Evolutionary conservation across 2,888 invertebrate species (phyloP).

Genomic region (Spicauda simplicius): DNA sequence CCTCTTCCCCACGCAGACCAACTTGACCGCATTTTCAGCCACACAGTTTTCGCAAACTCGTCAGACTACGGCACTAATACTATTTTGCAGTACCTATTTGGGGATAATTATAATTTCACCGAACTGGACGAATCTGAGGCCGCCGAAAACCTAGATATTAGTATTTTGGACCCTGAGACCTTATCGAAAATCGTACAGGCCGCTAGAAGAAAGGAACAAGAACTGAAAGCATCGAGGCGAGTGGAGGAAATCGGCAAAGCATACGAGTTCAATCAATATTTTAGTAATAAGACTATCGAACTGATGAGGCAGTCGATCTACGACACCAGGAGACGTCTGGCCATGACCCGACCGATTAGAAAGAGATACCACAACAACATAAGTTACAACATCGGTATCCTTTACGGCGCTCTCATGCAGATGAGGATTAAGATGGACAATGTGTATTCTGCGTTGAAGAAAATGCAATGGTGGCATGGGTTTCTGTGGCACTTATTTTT

Average conservation of each 20-base stretch:
- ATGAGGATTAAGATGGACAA: conserved; percentile 51
- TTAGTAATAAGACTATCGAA: conserved; percentile 31
- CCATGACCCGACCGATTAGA: conserved; percentile 45
- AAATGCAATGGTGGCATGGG: conserved; percentile 30
- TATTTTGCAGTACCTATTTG: conserved; percentile 40
- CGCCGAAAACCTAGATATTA: conserved; percentile 41
- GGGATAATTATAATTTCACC: conserved; percentile 17
- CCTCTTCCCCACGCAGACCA: conserved; percentile 20
- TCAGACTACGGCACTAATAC: conserved; percentile 37
- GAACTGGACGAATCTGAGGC: not conserved
- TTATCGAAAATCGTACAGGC: conserved; percentile 40
- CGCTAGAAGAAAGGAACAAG: conserved; percentile 36
- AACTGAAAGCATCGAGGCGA: not conserved
- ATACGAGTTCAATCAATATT: not conserved
- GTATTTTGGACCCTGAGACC: conserved; percentile 43
- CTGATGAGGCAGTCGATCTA: conserved; percentile 56
- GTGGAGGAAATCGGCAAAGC: not conserved
- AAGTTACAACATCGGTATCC: conserved; percentile 49
- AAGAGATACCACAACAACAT: conserved; percentile 22
- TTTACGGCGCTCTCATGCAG: conserved; percentile 50
- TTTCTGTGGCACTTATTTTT: conserved; percentile 53
- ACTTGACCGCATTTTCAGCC: not conserved
- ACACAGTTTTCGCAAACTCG: not conserved
- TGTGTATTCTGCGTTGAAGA: conserved; percentile 40
- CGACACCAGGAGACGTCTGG: conserved; percentile 47